Evolutionary conservation across 2,888 invertebrate species (phyloP).

Genomic region (Conus canariensis): DNA sequence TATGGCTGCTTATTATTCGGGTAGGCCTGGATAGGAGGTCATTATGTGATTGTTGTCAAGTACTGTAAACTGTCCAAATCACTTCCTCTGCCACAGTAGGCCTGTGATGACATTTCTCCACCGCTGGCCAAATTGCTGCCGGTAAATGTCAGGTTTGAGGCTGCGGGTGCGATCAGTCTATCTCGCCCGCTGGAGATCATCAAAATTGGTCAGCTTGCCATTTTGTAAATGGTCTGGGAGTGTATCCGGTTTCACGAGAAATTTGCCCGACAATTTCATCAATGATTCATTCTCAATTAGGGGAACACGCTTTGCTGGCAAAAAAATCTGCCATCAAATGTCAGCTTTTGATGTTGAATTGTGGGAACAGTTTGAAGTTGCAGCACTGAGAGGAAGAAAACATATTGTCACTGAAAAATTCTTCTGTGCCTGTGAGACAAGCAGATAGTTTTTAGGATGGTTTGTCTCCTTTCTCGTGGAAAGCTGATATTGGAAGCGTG

Average conservation of each 20-base stretch:
- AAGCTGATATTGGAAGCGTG: too few species aligned
- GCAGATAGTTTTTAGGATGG: too few species aligned
- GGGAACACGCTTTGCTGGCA: not conserved
- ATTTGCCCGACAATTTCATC: not conserved
- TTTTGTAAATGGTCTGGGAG: not conserved
- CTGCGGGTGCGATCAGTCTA: not conserved
- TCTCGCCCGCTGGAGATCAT: not conserved
- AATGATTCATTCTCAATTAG: conserved; percentile 30
- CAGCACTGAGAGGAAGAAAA: too few species aligned
- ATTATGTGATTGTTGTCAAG: conserved; percentile 32
- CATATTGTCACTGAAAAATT: too few species aligned
- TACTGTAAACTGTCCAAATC: not conserved
- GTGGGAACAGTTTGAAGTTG: not conserved
- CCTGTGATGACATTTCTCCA: conserved; percentile 28
- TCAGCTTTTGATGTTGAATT: not conserved
- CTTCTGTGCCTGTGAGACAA: too few species aligned
- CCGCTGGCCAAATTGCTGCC: conserved; percentile 32
- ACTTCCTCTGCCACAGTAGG: conserved; percentile 35
- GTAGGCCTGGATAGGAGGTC: not conserved
- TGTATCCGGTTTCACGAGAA: not conserved
- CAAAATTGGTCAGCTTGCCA: not conserved
- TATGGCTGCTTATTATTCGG: conserved; percentile 23
- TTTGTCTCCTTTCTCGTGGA: too few species aligned
- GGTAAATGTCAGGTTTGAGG: conserved; percentile 27
- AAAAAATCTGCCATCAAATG: conserved; percentile 1